These are phyloP conservation scores for Drosophila colorata DNA, from an alignment of 2,888 invertebrate genomes.

Conservation along the genomic window DNA sequence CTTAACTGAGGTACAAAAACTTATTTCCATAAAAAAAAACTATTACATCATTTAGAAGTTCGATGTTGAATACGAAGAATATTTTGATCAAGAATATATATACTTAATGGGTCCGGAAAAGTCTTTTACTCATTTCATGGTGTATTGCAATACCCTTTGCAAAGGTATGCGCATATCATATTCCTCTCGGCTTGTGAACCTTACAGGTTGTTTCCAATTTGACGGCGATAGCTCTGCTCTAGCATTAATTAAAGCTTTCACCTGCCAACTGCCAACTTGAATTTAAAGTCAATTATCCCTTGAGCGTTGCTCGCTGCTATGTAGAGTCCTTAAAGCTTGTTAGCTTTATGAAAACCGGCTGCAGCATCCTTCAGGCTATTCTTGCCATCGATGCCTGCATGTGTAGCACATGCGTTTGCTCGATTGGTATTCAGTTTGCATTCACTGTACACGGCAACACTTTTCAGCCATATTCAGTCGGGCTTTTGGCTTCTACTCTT, in stretches of 20 bases:
- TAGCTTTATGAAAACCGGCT: background rate
- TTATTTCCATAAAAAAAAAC: no score
- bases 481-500: background rate
- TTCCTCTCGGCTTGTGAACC: no score
- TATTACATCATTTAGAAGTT: no score
- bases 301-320: background rate
- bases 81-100: no score
- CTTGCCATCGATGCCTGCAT: constrained; percentile 14
- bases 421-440: constrained; percentile 62
- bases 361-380: constrained; percentile 10
- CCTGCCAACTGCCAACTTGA: background rate
- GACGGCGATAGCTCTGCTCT: no score
- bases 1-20: no score
- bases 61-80: no score
- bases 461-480: background rate
- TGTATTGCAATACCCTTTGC: no score
- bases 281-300: constrained; percentile 2
- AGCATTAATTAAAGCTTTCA: background rate
- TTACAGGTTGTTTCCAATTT: no score
- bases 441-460: constrained; percentile 26
- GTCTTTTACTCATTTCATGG: no score
- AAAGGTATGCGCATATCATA: no score
- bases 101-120: no score
- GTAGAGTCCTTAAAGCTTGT: background rate
- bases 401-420: constrained; percentile 24